phyloP scores from a whole-genome alignment of 2,888 invertebrate species.

The Odontocolon sp. region DNA sequence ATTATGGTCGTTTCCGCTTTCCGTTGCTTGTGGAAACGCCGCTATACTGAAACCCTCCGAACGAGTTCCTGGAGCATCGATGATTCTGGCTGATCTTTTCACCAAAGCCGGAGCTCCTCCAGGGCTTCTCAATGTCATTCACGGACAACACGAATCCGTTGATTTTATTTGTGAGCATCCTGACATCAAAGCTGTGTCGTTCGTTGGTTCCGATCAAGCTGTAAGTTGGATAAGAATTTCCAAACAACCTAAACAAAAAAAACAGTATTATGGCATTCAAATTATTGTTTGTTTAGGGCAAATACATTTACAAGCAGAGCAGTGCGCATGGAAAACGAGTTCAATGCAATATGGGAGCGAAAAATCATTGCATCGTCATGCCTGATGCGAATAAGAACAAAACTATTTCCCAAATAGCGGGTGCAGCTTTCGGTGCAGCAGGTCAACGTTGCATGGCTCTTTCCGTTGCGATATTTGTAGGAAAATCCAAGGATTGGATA shows the following conservation, averaged over 20 bases:
- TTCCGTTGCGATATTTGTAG: conserved; percentile 95
- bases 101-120: conserved; percentile 97
- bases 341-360: conserved; percentile 99
- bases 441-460: conserved; percentile 99
- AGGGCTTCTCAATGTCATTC: conserved; percentile 97
- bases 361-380: conserved; percentile 98
- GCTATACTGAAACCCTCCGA: conserved; percentile 98
- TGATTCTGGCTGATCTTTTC: conserved; percentile 96
- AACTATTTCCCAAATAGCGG: conserved; percentile 94
- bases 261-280: neutral
- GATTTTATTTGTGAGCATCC: conserved; percentile 99
- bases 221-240: conserved; percentile 80
- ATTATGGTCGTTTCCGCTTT: conserved; percentile 95
- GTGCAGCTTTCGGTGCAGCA: conserved; percentile 99
- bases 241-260: neutral
- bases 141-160: conserved; percentile 96
- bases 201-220: conserved; percentile 98
- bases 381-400: conserved; percentile 99
- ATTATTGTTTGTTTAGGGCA: conserved; percentile 83
- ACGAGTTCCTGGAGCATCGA: conserved; percentile 97
- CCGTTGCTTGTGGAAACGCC: conserved; percentile 96
- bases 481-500: conserved; percentile 93
- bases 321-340: conserved; percentile 96
- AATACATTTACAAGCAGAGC: conserved; percentile 96
- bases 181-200: conserved; percentile 97